Conservation (phyloP, 1,140 invertebrate genomes). For the Penaeus chinensis region DNA sequence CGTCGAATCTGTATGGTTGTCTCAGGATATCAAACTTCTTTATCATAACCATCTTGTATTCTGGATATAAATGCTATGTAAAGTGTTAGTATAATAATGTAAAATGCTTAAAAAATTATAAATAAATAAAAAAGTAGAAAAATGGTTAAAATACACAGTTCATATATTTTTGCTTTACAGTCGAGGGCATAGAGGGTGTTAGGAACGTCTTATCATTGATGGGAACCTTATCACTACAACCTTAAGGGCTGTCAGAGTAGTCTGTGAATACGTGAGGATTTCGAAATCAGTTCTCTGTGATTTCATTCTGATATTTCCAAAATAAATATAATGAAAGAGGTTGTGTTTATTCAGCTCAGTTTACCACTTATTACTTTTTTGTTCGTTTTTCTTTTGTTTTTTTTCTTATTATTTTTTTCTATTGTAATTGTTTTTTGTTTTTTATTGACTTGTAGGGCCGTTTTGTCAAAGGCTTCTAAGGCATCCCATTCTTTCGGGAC, state of each 20-base stretch:
- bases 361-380: too few species aligned
- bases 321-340: too few species aligned
- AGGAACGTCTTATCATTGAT: neutral
- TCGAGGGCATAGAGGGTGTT: slow-evolving; percentile 18
- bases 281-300: too few species aligned
- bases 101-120: slow-evolving; percentile 24
- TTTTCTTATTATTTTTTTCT: too few species aligned
- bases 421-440: too few species aligned
- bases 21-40: slow-evolving; percentile 16
- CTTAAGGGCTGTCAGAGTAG: slow-evolving; percentile 10
- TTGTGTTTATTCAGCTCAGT: too few species aligned
- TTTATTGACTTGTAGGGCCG: too few species aligned
- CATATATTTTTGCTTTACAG: slow-evolving; percentile 17
- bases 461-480: too few species aligned
- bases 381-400: too few species aligned
- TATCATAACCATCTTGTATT: slow-evolving; percentile 23
- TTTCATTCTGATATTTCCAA: too few species aligned
- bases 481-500: neutral
- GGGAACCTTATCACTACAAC: neutral
- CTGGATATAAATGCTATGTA: slow-evolving; percentile 29
- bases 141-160: slow-evolving; percentile 2
- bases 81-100: slow-evolving; percentile 20
- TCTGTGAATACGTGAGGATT: neutral
- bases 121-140: slow-evolving; percentile 3
- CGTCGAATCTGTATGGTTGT: neutral